Percentiles rank a stretch among this genome's conserved stretches.
Evolutionary conservation across 2,113 vertebrate genomes (phyloP).

Genomic region (Sander vitreus): DNA sequence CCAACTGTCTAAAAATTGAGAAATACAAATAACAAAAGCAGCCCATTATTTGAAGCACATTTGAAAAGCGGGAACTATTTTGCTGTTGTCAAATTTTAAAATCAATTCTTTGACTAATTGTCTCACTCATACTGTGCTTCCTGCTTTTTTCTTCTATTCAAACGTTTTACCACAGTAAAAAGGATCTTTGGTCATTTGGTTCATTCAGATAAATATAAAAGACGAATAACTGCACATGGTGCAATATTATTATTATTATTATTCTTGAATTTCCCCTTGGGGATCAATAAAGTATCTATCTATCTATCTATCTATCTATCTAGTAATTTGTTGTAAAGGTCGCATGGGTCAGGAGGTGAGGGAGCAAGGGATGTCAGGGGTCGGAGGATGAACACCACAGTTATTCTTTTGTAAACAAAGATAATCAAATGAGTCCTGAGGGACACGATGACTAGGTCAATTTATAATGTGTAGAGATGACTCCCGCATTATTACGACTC

Average conservation of each 20-base stretch:
- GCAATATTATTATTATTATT: neutral
- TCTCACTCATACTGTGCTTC: no score
- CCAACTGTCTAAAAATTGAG: no score
- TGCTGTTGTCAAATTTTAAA: no score
- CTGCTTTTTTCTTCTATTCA: no score
- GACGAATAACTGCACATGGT: neutral
- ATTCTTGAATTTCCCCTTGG: no score
- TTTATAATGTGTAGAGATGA: neutral
- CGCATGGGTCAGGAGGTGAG: neutral
- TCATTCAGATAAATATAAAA: neutral
- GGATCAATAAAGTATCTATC: no score
- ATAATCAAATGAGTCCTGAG: slow-evolving; percentile 12
- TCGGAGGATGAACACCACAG: neutral
- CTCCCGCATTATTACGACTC: neutral
- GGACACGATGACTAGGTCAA: neutral
- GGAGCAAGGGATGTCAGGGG: neutral
- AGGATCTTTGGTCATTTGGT: no score
- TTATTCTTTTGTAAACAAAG: neutral
- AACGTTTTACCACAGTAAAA: no score
- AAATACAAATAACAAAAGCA: no score
- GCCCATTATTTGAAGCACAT: no score
- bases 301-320: neutral
- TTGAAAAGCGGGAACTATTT: no score
- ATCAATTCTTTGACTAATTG: no score
- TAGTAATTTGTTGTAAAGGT: slow-evolving; percentile 12